A percentile compares a stretch with the other conserved stretches of the same genome.
These are phyloP conservation scores for Callipepla californica DNA, from an alignment of 2,113 vertebrate genomes.

Conservation along the genomic window DNA sequence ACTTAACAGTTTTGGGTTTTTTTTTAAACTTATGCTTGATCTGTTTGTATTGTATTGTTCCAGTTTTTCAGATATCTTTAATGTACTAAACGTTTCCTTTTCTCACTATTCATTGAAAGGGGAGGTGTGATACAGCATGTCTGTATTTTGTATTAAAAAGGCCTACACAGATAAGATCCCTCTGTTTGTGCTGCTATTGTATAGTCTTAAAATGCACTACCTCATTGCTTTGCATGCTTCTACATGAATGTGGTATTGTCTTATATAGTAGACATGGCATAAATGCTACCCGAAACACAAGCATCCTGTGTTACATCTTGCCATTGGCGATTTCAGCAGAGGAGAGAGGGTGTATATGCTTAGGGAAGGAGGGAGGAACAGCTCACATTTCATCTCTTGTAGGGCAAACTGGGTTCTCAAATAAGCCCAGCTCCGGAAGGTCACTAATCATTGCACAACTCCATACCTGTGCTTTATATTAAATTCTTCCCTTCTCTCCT, in stretches of 20 bases:
- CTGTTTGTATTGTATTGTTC: background rate
- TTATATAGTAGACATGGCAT: background rate
- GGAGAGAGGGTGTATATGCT: background rate
- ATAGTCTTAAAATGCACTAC: background rate
- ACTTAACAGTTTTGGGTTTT: background rate
- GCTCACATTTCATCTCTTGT: accelerated
- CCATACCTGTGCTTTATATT: background rate
- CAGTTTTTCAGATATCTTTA: background rate
- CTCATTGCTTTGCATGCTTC: background rate
- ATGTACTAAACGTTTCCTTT: background rate
- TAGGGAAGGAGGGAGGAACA: background rate
- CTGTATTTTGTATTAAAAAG: background rate
- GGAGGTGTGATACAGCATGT: background rate
- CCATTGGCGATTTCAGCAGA: background rate
- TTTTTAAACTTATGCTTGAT: background rate
- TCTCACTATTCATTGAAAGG: background rate
- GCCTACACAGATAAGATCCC: background rate
- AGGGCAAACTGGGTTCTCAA: background rate
- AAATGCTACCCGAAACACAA: background rate
- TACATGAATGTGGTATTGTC: background rate
- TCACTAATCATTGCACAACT: background rate
- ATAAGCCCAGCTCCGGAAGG: background rate
- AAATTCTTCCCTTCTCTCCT: background rate
- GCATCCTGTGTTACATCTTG: background rate
- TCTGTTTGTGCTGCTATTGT: background rate